These are phyloP conservation scores for Eulacestoma nigropectus DNA, from an alignment of 2,113 vertebrate species.

Conservation along the genomic window DNA sequence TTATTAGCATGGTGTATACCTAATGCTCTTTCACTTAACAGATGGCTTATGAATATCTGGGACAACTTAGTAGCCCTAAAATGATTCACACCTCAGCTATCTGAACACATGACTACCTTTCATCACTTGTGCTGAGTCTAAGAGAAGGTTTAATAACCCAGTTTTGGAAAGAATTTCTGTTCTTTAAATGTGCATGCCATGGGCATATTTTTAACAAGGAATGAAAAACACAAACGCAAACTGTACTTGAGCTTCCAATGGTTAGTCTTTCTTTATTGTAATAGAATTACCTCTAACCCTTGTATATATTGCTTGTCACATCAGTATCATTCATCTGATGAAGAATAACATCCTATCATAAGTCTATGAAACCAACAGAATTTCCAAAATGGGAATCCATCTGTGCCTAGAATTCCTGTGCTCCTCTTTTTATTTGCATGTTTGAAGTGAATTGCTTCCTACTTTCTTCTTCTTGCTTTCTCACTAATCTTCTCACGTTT, in stretches of 20 bases:
- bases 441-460: not conserved
- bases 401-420: not conserved
- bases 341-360: not conserved
- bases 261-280: not conserved
- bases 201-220: not conserved
- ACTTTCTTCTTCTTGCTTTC: not conserved
- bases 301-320: not conserved
- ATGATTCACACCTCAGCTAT: conserved; percentile 32
- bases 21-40: conserved; percentile 29
- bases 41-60: conserved; percentile 52
- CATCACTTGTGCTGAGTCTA: not conserved
- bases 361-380: not conserved
- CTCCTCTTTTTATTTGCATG: not conserved
- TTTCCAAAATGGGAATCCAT: not conserved
- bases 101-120: conserved; percentile 53
- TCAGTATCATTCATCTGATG: not conserved
- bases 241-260: not conserved
- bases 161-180: not conserved
- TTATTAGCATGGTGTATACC: not conserved
- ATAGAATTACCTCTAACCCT: not conserved
- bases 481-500: not conserved
- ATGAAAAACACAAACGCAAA: not conserved
- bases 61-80: not conserved
- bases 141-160: conserved; percentile 19
- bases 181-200: not conserved